These are phyloP conservation scores for Drosophila takahashii DNA, from an alignment of 1,140 invertebrate genomes.

Conservation along the genomic window DNA sequence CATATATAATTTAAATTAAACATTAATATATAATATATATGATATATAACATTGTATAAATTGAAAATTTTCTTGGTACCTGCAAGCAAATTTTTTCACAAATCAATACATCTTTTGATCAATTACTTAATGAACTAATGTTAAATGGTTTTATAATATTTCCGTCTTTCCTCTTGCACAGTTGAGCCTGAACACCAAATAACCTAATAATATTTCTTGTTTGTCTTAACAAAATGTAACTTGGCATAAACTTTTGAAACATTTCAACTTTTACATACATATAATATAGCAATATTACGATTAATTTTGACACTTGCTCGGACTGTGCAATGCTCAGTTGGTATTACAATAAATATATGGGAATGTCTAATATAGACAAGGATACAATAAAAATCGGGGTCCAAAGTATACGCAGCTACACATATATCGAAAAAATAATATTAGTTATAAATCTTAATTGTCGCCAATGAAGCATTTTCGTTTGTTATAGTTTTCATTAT, in stretches of 20 bases:
- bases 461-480: conserved; percentile 60
- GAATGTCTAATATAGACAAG: conserved; percentile 81
- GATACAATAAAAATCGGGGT: conserved; percentile 71
- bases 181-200: conserved; percentile 27
- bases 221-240: conserved; percentile 37
- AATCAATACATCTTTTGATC: conserved; percentile 47
- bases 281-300: conserved; percentile 22
- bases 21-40: conserved; percentile 69
- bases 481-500: conserved; percentile 23
- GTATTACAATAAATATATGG: conserved; percentile 56
- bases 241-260: conserved; percentile 46
- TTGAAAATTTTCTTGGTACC: conserved; percentile 66
- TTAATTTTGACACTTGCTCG: conserved; percentile 33
- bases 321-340: conserved; percentile 46
- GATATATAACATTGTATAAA: conserved; percentile 76
- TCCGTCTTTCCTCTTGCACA: conserved; percentile 48
- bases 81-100: conserved; percentile 65
- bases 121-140: conserved; percentile 45
- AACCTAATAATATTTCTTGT: conserved; percentile 10
- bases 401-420: conserved; percentile 63
- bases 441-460: conserved; percentile 40
- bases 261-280: conserved; percentile 17
- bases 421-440: conserved; percentile 51
- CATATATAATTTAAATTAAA: conserved; percentile 68
- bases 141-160: conserved; percentile 33